Evolutionary conservation across 2,888 invertebrate genomes (phyloP), one percentile per base, ranked within the genome.

Genomic region (Halictus ligatus): DNA sequence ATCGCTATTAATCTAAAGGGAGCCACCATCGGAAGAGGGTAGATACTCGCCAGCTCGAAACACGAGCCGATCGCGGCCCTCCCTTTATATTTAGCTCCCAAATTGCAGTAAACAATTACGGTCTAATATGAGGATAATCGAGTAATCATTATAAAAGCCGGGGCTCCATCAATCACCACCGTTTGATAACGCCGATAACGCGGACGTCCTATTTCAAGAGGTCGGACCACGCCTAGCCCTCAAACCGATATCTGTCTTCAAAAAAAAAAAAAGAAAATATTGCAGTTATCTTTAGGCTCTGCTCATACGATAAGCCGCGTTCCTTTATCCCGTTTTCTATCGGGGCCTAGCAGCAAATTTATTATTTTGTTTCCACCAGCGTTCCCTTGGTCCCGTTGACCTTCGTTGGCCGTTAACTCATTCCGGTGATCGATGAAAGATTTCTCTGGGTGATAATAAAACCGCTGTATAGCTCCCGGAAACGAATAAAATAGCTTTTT

Each of bases 111-210:
- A 92, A 91, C 92, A 91, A 92, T 93, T 92, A 92, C 89, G 90
- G 87, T 86, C 90, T 92, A 92, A 93, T 94, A 92, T 86, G 84
- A 85, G 84, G 90, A 91, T 92, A 91, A 93, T 93, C 91, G 92
- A 91, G 92, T 92, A 94, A 95, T 95, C 94, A 94, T 93, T 94
- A 92, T 95, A 94, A 95, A 93, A 94, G 94, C 94, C 85, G 84
- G 81, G 69, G 83, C 85, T 90, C 93, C 92, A 95, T 94, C 94
- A 94, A 94, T 94, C 94, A 94, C 93, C 91, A 88, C 80, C 80
- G 81, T 81, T 81, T 89, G 93, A 93, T 93, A 93, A 92, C 90
- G 76, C 87, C 78, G 90, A 90, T 89, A 91, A 89, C 88, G 86
- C 87, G 88, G 86, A 86, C 88, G 88, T 89, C 87, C 89, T 88